Percentiles rank a stretch among this genome's conserved stretches.
phyloP scores from a whole-genome alignment of 2,797 vertebrate species.

The Cryptoprocta ferox region DNA sequence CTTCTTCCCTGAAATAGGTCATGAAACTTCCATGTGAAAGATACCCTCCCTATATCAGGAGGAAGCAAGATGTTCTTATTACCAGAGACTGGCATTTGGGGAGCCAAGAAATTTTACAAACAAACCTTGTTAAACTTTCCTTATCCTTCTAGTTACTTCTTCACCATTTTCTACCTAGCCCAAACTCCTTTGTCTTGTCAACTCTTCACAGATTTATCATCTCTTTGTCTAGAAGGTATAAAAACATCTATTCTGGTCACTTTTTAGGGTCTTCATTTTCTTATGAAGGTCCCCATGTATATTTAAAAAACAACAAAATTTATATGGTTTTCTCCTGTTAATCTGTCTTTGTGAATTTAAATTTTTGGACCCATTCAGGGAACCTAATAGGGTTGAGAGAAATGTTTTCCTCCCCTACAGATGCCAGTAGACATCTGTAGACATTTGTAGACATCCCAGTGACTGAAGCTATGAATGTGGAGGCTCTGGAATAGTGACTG shows the following conservation, averaged over 20 bases:
- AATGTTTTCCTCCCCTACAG: background rate
- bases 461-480: background rate
- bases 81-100: background rate
- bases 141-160: background rate
- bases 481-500: background rate
- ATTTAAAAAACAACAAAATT: background rate
- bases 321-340: background rate
- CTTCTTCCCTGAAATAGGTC: background rate
- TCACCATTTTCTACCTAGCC: background rate
- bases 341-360: background rate
- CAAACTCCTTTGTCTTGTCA: background rate
- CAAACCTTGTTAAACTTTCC: background rate
- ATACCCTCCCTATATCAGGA: background rate
- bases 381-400: background rate
- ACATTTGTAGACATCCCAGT: background rate
- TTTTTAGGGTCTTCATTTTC: background rate
- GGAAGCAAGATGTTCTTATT: background rate
- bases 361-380: background rate
- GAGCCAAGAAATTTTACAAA: background rate
- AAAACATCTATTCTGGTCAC: background rate
- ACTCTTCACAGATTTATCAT: background rate
- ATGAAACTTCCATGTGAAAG: background rate
- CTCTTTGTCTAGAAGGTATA: background rate
- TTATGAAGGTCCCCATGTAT: background rate
- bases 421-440: background rate